These are phyloP conservation scores for Falco berigora DNA, from an alignment of 2,797 vertebrate species.

Conservation along the genomic window DNA sequence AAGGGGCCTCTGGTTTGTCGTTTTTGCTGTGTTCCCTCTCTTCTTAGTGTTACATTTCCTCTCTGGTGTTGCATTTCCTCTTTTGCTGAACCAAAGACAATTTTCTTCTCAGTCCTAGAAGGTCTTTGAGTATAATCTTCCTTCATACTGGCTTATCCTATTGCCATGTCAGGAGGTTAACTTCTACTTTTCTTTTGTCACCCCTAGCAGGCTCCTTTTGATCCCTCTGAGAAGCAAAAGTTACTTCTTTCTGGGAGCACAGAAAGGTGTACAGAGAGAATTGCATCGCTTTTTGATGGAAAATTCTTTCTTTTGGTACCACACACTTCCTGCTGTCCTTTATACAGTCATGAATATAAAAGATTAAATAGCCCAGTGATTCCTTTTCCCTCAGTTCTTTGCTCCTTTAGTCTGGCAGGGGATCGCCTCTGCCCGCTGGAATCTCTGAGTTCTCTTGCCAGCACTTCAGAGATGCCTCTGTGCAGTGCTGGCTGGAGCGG, in stretches of 20 bases:
- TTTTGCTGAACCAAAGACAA: conserved; percentile 15
- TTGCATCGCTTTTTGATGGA: neutral
- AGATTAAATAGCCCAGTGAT: conserved; percentile 29
- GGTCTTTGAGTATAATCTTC: neutral
- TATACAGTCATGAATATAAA: conserved; percentile 22
- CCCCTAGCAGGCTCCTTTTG: conserved; percentile 11
- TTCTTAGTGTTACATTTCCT: neutral
- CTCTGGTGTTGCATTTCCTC: neutral
- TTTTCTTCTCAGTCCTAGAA: neutral
- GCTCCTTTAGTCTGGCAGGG: conserved; percentile 11
- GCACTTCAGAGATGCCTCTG: conserved; percentile 20
- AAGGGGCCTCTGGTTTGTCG: neutral
- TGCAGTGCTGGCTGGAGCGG: neutral
- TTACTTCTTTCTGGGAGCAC: conserved; percentile 15
- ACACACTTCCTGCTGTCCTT: conserved; percentile 28
- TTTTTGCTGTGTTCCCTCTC: neutral
- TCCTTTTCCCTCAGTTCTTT: conserved; percentile 24
- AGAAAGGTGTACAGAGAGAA: conserved; percentile 1
- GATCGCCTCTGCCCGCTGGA: conserved; percentile 17
- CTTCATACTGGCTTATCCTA: conserved; percentile 6
- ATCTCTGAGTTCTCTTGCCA: conserved; percentile 35
- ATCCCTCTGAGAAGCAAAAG: conserved; percentile 12
- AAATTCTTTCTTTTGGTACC: conserved; percentile 28
- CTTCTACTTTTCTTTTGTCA: conserved; percentile 31
- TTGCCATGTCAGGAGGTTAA: conserved; percentile 50